Percentiles rank a stretch among this genome's conserved stretches.
These are phyloP conservation scores for Rhagoletis pomonella DNA, from an alignment of 1,140 invertebrate species.

Conservation along the genomic window DNA sequence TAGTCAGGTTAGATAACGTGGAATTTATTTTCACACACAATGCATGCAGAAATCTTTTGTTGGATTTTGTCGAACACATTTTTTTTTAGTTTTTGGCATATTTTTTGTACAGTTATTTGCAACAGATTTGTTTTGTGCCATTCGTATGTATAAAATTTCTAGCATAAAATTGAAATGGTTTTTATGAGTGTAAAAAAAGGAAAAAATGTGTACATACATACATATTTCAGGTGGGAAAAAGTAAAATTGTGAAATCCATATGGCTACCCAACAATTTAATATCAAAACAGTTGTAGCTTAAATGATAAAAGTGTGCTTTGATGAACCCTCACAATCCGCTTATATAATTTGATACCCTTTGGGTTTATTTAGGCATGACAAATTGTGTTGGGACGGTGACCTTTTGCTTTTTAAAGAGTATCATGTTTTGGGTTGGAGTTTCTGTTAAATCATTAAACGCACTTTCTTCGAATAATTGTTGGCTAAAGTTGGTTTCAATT, in stretches of 20 bases:
- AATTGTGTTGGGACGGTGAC: no score
- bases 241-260: neutral
- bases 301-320: no score
- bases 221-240: neutral
- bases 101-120: slow-evolving; percentile 21
- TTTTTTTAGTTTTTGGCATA: neutral
- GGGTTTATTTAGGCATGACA: no score
- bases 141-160: neutral
- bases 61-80: neutral
- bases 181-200: neutral
- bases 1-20: neutral
- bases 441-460: no score
- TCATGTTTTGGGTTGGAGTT: no score
- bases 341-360: no score
- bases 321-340: no score
- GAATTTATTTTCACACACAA: slow-evolving; percentile 20
- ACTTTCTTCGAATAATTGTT: no score
- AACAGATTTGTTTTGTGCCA: slow-evolving; percentile 14
- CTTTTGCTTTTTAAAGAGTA: no score
- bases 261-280: neutral
- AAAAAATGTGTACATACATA: no score
- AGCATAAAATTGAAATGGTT: neutral
- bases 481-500: no score
- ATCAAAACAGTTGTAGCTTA: no score
- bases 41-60: slow-evolving; percentile 1